These are phyloP conservation scores for Lepeophtheirus nordmannii DNA, from an alignment of 2,888 invertebrate species.

Conservation along the genomic window DNA sequence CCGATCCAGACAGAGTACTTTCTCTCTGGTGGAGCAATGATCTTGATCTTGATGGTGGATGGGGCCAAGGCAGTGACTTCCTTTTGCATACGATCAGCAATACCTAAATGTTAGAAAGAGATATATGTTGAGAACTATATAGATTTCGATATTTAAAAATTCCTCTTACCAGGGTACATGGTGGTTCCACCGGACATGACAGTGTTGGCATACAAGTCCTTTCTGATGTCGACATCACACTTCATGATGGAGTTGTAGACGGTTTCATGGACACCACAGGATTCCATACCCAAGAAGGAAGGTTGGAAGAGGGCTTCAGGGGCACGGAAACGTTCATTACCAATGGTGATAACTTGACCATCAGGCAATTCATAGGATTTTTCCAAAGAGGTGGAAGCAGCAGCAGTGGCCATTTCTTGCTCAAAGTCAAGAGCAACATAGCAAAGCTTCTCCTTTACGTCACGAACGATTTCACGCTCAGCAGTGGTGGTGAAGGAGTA, in stretches of 20 bases:
- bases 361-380: constrained; percentile 81
- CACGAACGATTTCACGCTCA: constrained; percentile 79
- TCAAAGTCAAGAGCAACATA: constrained; percentile 76
- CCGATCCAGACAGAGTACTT: constrained; percentile 86
- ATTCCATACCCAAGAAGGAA: constrained; percentile 66
- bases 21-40: constrained; percentile 76
- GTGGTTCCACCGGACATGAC: constrained; percentile 74
- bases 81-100: constrained; percentile 94
- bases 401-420: constrained; percentile 81
- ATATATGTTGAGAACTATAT: background rate
- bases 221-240: constrained; percentile 32
- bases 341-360: constrained; percentile 80
- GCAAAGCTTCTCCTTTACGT: constrained; percentile 71
- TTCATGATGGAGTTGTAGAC: constrained; percentile 39
- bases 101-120: constrained; percentile 39
- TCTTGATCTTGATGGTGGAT: constrained; percentile 84
- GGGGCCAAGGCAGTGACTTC: constrained; percentile 82
- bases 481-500: constrained; percentile 78
- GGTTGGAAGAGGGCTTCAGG: constrained; percentile 54
- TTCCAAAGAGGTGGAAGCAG: constrained; percentile 73
- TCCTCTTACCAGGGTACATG: constrained; percentile 59
- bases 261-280: constrained; percentile 74
- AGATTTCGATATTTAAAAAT: background rate
- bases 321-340: constrained; percentile 78
- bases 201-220: constrained; percentile 32